Percentiles rank a stretch among this genome's conserved stretches.
Evolutionary conservation across 1,140 invertebrate genomes (phyloP).

Genomic region (Apis dorsata): DNA sequence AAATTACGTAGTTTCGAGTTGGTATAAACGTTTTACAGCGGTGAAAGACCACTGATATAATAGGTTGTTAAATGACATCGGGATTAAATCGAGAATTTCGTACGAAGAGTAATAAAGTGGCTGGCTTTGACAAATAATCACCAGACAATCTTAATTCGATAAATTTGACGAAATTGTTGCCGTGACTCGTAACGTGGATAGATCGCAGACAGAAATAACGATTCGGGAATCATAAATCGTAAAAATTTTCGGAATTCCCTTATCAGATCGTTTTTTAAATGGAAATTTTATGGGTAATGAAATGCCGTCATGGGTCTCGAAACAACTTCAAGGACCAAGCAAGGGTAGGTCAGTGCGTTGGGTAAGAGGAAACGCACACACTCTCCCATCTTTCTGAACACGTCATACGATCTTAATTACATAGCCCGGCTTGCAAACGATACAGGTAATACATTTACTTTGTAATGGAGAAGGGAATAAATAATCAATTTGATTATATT

Average conservation of each 20-base stretch:
- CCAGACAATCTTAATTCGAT: neutral
- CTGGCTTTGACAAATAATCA: neutral
- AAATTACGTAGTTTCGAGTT: neutral
- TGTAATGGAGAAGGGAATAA: neutral
- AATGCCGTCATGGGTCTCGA: constrained; percentile 36
- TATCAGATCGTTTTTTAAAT: neutral
- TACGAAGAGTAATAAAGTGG: neutral
- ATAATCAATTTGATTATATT: neutral
- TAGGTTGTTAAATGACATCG: neutral
- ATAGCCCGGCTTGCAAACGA: neutral
- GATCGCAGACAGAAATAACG: neutral
- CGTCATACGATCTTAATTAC: constrained; percentile 39
- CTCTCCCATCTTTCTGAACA: neutral
- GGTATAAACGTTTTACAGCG: neutral
- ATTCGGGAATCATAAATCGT: neutral
- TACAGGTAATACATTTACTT: neutral
- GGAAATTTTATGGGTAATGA: constrained; percentile 29
- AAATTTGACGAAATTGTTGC: neutral
- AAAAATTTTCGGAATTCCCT: neutral
- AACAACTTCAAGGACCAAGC: constrained; percentile 56
- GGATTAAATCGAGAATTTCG: neutral
- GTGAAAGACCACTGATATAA: neutral
- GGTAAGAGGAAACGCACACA: constrained; percentile 19
- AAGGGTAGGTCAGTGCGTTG: constrained; percentile 68
- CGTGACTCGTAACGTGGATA: neutral